Conservation (phyloP, 2,888 invertebrate species). For the Oxystoma pomonae region DNA sequence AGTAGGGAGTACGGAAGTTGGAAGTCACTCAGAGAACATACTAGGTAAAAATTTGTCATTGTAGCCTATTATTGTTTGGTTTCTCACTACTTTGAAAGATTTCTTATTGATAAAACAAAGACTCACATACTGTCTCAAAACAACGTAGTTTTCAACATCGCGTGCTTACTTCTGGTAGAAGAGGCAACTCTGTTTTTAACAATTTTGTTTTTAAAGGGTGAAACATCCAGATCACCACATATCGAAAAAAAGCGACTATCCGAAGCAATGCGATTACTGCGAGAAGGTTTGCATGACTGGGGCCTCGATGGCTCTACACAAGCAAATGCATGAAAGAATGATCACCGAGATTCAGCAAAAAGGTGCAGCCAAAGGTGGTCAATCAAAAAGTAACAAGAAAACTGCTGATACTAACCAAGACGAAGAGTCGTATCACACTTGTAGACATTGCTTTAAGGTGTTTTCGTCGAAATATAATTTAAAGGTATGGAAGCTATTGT, state of each 20-base stretch:
- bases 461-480: slow-evolving; percentile 47
- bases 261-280: slow-evolving; percentile 39
- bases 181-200: too few relatives aligned
- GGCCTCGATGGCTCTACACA: slow-evolving; percentile 39
- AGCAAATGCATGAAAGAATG: slow-evolving; percentile 40
- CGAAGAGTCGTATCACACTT: slow-evolving; percentile 44
- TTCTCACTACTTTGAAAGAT: too few relatives aligned
- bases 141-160: too few relatives aligned
- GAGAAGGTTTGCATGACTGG: slow-evolving; percentile 38
- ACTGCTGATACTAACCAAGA: slow-evolving; percentile 28
- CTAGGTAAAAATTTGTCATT: not conserved
- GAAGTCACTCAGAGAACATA: slow-evolving; percentile 39
- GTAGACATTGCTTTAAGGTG: slow-evolving; percentile 51
- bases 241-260: slow-evolving; percentile 32
- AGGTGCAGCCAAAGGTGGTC: slow-evolving; percentile 12
- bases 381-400: slow-evolving; percentile 11
- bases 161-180: too few relatives aligned
- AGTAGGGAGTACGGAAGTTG: slow-evolving; percentile 48
- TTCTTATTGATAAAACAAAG: too few relatives aligned
- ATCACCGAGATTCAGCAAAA: slow-evolving; percentile 15
- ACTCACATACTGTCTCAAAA: too few relatives aligned
- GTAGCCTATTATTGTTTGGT: too few relatives aligned
- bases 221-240: too few relatives aligned
- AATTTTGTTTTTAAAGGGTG: too few relatives aligned
- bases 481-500: too few relatives aligned